Evolutionary conservation across 2,797 vertebrate genomes (phyloP).

Genomic region (Coregonus ussuriensis): DNA sequence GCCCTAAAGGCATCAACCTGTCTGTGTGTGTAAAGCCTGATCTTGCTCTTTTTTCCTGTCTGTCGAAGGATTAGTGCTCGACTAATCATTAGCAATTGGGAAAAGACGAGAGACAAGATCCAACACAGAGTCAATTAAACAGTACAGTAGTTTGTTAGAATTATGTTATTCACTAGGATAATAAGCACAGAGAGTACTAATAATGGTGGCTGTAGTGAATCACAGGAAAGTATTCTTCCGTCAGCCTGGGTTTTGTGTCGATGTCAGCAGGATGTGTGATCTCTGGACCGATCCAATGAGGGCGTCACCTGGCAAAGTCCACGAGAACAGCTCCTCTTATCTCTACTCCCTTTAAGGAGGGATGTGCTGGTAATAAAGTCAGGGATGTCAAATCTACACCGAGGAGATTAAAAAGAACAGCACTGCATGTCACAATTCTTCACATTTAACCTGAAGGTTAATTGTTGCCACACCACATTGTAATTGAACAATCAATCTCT

Average conservation of each 20-base stretch:
- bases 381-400: neutral
- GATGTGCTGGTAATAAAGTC: constrained; percentile 3
- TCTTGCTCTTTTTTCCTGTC: neutral
- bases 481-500: neutral
- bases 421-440: neutral
- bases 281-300: constrained; percentile 20
- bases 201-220: neutral
- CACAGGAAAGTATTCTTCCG: constrained; percentile 19
- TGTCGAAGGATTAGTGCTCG: neutral
- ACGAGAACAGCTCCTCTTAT: neutral
- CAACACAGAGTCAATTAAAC: neutral
- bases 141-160: neutral
- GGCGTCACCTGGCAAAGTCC: constrained; percentile 9
- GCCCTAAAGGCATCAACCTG: neutral
- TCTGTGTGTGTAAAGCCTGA: neutral
- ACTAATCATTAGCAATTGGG: neutral
- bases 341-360: neutral
- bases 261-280: constrained; percentile 38
- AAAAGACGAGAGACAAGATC: neutral
- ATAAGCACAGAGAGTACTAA: neutral
- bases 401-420: neutral
- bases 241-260: constrained; percentile 16
- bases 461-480: constrained; percentile 3
- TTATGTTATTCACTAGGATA: neutral
- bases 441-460: neutral